Evolutionary conservation across 1,140 invertebrate genomes (phyloP).

Genomic region (Bradysia coprophila): DNA sequence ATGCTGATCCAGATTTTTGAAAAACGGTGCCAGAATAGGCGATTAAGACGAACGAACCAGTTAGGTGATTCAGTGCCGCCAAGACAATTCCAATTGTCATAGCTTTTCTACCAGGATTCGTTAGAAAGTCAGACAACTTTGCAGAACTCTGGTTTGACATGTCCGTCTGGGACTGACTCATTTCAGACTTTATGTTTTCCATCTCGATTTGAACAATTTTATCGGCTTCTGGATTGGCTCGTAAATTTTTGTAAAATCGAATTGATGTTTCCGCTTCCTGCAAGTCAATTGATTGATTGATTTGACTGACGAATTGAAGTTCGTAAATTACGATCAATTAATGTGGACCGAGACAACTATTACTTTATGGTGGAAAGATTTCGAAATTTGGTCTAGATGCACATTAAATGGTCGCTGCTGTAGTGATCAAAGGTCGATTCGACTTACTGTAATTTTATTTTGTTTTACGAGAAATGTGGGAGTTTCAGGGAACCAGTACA

Average conservation of each 20-base stretch:
- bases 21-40: slow-evolving; percentile 29
- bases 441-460: not conserved
- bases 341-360: not conserved
- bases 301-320: not conserved
- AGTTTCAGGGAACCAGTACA: slow-evolving; percentile 12
- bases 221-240: not conserved
- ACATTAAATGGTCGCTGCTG: no score
- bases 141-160: not conserved
- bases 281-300: no score
- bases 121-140: not conserved
- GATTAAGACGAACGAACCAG: slow-evolving; percentile 27
- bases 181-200: not conserved
- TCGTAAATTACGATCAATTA: not conserved
- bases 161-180: not conserved
- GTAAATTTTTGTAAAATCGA: not conserved
- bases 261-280: not conserved
- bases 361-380: no score
- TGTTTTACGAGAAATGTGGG: slow-evolving; percentile 8
- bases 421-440: not conserved
- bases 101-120: not conserved
- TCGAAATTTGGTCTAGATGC: no score
- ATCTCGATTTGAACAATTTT: not conserved
- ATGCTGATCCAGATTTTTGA: slow-evolving; percentile 20
- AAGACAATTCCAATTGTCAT: slow-evolving; percentile 22
- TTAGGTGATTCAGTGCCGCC: slow-evolving; percentile 28